These are phyloP conservation scores for Hydra vulgaris DNA, from an alignment of 30 jellyfish, hydroid and myxozoan genomes.

Conservation along the genomic window DNA sequence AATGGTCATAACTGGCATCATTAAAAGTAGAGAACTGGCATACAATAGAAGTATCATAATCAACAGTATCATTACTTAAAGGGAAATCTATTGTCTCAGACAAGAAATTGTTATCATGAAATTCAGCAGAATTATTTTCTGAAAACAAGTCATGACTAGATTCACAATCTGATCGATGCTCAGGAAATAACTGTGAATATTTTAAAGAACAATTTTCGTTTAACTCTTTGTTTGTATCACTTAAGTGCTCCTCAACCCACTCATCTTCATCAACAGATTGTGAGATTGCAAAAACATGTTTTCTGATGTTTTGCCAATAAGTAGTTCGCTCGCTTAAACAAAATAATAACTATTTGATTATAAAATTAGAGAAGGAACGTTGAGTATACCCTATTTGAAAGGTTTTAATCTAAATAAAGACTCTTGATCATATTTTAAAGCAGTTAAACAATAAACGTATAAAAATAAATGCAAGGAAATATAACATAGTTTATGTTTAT, in stretches of 20 bases:
- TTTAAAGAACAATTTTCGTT: background rate
- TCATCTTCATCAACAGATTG: background rate
- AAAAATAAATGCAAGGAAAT: too few relatives aligned
- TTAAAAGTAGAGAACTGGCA: too few relatives aligned
- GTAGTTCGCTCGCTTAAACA: background rate
- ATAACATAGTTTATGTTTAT: too few relatives aligned
- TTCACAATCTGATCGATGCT: background rate
- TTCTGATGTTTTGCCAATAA: background rate
- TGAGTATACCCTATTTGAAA: background rate
- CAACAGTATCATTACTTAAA: background rate
- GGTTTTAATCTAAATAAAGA: background rate
- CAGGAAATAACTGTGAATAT: background rate
- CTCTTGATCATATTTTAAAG: background rate
- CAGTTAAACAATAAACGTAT: background rate
- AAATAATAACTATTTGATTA: background rate
- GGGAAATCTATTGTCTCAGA: background rate
- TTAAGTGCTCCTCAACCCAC: background rate
- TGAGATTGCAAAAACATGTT: background rate
- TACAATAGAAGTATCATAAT: background rate
- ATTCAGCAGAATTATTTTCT: background rate
- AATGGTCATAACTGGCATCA: background rate
- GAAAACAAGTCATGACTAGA: background rate
- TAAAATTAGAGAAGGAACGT: background rate
- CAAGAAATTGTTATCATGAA: background rate
- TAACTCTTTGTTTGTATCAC: background rate